These are phyloP conservation scores for Cephus spinipes DNA, from an alignment of 2,888 invertebrate species.

Conservation along the genomic window DNA sequence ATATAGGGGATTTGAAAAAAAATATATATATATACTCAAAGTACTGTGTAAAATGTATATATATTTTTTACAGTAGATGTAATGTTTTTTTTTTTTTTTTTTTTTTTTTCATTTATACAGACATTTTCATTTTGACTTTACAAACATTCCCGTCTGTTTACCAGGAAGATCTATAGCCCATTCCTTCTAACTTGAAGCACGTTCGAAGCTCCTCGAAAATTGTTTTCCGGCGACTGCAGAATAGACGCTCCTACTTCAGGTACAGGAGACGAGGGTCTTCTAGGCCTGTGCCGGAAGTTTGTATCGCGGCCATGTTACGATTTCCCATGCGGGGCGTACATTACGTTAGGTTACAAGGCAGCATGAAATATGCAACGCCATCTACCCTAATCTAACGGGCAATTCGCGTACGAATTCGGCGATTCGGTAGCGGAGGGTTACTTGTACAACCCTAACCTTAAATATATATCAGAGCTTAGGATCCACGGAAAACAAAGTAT, in stretches of 20 bases:
- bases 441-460: background rate
- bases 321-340: slow-evolving; percentile 62
- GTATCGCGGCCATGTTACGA: slow-evolving; percentile 50
- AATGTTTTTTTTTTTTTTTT: too few species aligned
- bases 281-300: background rate
- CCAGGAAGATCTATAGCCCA: background rate
- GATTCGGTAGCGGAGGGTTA: background rate
- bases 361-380: slow-evolving; percentile 62
- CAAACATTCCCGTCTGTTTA: background rate
- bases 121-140: background rate
- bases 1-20: too few species aligned
- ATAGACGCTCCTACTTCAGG: background rate
- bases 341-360: slow-evolving; percentile 51
- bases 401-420: background rate
- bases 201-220: background rate
- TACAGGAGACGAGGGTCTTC: background rate
- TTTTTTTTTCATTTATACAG: too few species aligned
- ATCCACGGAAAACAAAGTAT: background rate
- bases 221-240: background rate
- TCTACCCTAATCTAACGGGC: slow-evolving; percentile 35
- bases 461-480: background rate
- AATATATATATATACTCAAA: too few species aligned
- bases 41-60: background rate
- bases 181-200: background rate
- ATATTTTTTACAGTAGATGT: too few species aligned